Base-by-base conservation (phyloP, 2,888 invertebrate species). In the Odontocerum albicorne region DNA sequence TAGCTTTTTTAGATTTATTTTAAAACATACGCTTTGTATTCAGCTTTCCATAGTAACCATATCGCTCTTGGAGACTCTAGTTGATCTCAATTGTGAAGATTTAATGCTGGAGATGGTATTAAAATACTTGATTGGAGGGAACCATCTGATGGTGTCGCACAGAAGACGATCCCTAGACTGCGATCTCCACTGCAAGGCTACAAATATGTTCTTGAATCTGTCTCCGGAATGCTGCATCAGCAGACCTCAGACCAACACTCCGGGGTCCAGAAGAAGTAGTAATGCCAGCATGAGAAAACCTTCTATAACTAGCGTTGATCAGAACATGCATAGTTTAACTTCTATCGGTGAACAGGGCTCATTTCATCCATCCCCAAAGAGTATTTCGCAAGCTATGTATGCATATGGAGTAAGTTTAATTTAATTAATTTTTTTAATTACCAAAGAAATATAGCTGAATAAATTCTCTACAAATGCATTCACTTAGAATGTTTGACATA, bases 61-160 rank as follows among this genome's bases (percentile, higher is more conserved):
- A 64, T 88, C 93, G 0, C 74, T 98, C 8, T 92, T 98, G 72
- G 90, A 94, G 69, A 94, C 95, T 0, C 77, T 98, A 57, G 81
- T 97, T 46, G 89, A 92, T 65, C 76, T 97, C 58, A 92, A 96
- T 72, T 96, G 95, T 73, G 98, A 98, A 72, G 98, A 98, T 71
- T 85, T 97, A 39, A 92, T 98, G 91, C 76, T 95, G 64, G 94
- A 96, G 67, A 76, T 97, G 43, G 83, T 95, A 40, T 86, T 92
- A 67, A 92, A 91, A 67, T 87, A 94, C 68, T 78, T 97, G 0
- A 62, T 75, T 1, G 70, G 67, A 53, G 77, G 77, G 0, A 70
- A 72, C 27, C 74, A 77, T 44, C 62, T 77, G 3, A 68, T 68
- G 65, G 65, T 68, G 1, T 62, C 69, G 4, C 70, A 71, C 33